A percentile compares a stretch with the other conserved stretches of the same genome.
These are phyloP conservation scores for Aspidiotus destructor DNA, from an alignment of 2,888 invertebrate genomes.

Conservation along the genomic window DNA sequence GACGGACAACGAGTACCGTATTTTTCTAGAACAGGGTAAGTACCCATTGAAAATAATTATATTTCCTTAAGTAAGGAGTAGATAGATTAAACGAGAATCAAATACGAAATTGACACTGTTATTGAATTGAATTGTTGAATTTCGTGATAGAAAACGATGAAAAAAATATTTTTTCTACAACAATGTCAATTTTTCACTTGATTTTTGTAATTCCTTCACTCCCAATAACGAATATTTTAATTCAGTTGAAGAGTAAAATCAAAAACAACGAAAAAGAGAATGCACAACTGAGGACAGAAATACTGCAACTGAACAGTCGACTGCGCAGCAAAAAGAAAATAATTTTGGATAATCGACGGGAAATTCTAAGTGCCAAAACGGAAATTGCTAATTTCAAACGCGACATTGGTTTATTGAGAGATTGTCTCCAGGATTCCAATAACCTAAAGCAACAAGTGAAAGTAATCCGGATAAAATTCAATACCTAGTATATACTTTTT, in stretches of 20 bases:
- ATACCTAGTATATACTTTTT: background rate
- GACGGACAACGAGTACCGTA: no score
- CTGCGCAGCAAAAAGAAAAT: conserved; percentile 26
- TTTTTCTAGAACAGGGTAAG: no score
- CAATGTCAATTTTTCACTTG: no score
- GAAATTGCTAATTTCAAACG: conserved; percentile 23
- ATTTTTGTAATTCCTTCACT: no score
- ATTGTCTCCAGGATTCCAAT: conserved; percentile 30
- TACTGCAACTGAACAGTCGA: conserved; percentile 26
- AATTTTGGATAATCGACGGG: conserved; percentile 20
- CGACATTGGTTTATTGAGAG: conserved; percentile 26
- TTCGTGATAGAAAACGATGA: no score
- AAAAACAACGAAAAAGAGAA: conserved; percentile 30
- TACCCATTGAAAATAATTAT: no score
- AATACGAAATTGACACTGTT: no score
- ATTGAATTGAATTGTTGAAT: no score
- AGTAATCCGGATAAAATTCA: background rate
- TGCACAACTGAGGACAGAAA: conserved; percentile 16
- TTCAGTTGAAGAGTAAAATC: conserved; percentile 16
- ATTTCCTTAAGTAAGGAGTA: no score
- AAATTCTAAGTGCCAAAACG: conserved; percentile 10
- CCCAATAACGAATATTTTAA: background rate
- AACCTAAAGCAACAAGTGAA: background rate
- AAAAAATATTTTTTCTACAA: no score
- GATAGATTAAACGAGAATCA: no score